A percentile compares a stretch with the other conserved stretches of the same genome.
phyloP scores from a whole-genome alignment of 1,140 invertebrate genomes.

The Lordiphosa mommai region DNA sequence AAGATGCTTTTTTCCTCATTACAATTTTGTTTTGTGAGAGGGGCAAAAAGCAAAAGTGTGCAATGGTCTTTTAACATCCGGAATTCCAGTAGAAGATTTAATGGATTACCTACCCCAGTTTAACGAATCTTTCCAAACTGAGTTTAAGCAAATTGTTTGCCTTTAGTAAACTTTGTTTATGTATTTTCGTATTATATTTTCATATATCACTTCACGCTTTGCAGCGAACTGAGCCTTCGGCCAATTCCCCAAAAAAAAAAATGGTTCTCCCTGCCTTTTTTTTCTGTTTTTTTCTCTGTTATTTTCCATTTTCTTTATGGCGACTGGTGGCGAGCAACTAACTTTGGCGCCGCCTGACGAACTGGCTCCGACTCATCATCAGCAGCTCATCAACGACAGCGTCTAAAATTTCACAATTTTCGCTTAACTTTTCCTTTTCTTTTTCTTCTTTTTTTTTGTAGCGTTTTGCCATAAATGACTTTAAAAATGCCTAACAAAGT shows the following conservation, averaged over 20 bases:
- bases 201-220: not conserved
- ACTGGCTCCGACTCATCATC: constrained; percentile 52
- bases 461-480: constrained; percentile 60
- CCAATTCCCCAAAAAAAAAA: constrained; percentile 10
- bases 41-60: constrained; percentile 48
- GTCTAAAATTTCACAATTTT: constrained; percentile 48
- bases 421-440: constrained; percentile 1
- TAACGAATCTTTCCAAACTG: not conserved
- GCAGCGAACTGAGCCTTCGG: constrained; percentile 9
- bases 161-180: constrained; percentile 1
- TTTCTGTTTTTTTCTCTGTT: constrained; percentile 20
- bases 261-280: not conserved
- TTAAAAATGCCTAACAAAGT: constrained; percentile 75
- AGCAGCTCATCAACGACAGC: constrained; percentile 65
- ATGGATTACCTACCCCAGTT: not conserved
- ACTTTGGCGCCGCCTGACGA: constrained; percentile 29
- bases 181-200: constrained; percentile 8
- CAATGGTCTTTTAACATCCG: constrained; percentile 1
- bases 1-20: constrained; percentile 62
- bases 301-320: constrained; percentile 54
- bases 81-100: constrained; percentile 10
- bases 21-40: constrained; percentile 41
- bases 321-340: constrained; percentile 40
- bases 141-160: constrained; percentile 1
- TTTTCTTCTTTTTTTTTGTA: constrained; percentile 12